Evolutionary conservation across 1,140 invertebrate genomes (phyloP).

Genomic region (Ptiloglossa arizonensis): DNA sequence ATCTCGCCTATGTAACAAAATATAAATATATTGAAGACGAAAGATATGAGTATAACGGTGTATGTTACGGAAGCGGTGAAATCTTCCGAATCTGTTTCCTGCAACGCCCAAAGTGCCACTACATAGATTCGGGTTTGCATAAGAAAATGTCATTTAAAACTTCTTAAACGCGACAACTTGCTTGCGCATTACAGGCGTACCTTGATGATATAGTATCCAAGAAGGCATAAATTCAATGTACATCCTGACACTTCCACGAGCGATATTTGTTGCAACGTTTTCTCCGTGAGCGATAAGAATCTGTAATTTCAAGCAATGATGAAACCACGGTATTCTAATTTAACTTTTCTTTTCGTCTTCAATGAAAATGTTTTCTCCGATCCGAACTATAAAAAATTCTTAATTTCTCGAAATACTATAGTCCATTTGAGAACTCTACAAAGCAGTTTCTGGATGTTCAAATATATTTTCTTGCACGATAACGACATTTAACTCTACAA

Average conservation of each 20-base stretch:
- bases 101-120: constrained; percentile 13
- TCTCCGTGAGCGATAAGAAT: constrained; percentile 58
- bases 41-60: constrained; percentile 46
- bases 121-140: too few species aligned
- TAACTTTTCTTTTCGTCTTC: too few species aligned
- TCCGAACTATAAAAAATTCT: too few species aligned
- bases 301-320: constrained; percentile 26
- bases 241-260: constrained; percentile 70
- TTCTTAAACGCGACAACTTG: too few species aligned
- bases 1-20: constrained; percentile 68
- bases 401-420: too few species aligned
- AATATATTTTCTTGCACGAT: too few species aligned
- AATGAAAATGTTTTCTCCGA: too few species aligned
- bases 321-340: too few species aligned
- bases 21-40: constrained; percentile 67
- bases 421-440: too few species aligned
- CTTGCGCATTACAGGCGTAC: constrained; percentile 30
- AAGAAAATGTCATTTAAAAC: too few species aligned
- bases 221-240: constrained; percentile 67
- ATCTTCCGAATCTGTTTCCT: constrained; percentile 55
- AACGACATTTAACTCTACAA: too few species aligned
- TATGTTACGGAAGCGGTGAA: constrained; percentile 44
- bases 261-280: constrained; percentile 63
- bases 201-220: constrained; percentile 70
- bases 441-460: too few species aligned